Base-by-base conservation (phyloP, 2,888 invertebrate genomes). In the Itoplectis maculator region DNA sequence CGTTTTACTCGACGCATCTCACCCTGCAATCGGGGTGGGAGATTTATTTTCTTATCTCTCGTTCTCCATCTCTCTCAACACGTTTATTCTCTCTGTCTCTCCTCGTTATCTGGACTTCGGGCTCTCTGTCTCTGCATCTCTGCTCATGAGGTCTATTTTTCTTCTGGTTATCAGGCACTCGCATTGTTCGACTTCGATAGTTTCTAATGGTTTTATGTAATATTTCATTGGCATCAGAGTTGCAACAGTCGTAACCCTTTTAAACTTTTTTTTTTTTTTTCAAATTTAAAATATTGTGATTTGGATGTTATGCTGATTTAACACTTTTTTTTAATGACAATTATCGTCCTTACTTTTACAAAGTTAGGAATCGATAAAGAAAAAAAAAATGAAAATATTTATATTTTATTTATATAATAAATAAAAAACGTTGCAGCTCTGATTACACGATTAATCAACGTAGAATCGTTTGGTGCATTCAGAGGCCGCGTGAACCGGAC, bases 401-500 rank as follows among this genome's bases (percentile, higher is more conserved):
- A 29, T 29, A 29, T 29, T 29, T 29, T 3, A 29, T 29, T 29
- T 29, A 3, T 29, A 29, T 3, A 29, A 5, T 29, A 29, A 29
- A 2, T 5, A 29, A 29, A 29, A 29, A 29, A n/a, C n/a, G 29
- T 29, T 29, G 29, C 29, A 29, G 5, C 29, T 29, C 29, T 59
- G 15, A 42, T 35, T 35, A 47, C 77, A 77, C 77, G 51, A 70
- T 78, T 78, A 78, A 78, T 78, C 45, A n/a, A 49, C 42, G 45
- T 18, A 65, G 11, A 63, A 8, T 63, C 61, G 65, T 65, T 23
- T 42, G 13, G 23, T 42, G 56, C 45, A 66, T 66, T 40, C 42
- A 81, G 61, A 66, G 73, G 66, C 85, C 85, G 85, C 61, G 73
- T 78, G 74, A 56, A 85, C 81, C 83, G 84, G 84, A 74, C 68